Percentiles rank a stretch among this genome's conserved stretches.
Evolutionary conservation across 2,113 vertebrate genomes (phyloP).

Genomic region (Xyrauchen texanus): DNA sequence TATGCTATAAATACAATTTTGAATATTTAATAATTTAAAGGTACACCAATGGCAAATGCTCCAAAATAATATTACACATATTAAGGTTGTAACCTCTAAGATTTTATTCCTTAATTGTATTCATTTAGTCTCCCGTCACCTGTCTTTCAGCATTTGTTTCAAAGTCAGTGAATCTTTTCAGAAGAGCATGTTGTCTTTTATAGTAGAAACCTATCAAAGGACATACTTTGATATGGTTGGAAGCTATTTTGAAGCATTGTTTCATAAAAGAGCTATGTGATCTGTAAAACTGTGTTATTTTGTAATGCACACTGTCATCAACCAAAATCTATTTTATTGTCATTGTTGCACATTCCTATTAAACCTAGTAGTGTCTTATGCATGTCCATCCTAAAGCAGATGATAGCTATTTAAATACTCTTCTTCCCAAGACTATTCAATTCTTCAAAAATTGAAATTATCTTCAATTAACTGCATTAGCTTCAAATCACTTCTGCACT

Average conservation of each 20-base stretch:
- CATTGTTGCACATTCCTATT: not conserved
- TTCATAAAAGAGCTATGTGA: no score
- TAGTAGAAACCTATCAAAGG: constrained; percentile 13
- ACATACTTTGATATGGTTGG: constrained; percentile 21
- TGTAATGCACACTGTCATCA: not conserved
- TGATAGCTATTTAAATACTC: not conserved
- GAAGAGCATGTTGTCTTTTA: constrained; percentile 7
- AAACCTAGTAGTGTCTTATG: not conserved
- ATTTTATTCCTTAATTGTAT: no score
- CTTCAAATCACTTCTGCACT: constrained; percentile 30
- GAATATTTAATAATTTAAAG: constrained; percentile 16
- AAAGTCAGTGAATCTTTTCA: constrained; percentile 3
- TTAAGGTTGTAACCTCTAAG: not conserved
- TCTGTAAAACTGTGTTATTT: not conserved
- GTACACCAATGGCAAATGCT: not conserved
- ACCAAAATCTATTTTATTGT: not conserved
- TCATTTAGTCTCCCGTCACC: constrained; percentile 23
- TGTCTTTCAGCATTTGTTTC: constrained; percentile 26
- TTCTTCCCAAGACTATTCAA: not conserved
- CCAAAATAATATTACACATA: constrained; percentile 8
- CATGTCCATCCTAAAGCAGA: not conserved
- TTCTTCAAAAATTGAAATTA: not conserved
- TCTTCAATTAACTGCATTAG: constrained; percentile 29
- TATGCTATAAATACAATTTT: constrained; percentile 24
- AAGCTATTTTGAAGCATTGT: not conserved